Evolutionary conservation across 2,888 invertebrate genomes (phyloP), one percentile per base, ranked within the genome.

Genomic region (Xylophagus ater): DNA sequence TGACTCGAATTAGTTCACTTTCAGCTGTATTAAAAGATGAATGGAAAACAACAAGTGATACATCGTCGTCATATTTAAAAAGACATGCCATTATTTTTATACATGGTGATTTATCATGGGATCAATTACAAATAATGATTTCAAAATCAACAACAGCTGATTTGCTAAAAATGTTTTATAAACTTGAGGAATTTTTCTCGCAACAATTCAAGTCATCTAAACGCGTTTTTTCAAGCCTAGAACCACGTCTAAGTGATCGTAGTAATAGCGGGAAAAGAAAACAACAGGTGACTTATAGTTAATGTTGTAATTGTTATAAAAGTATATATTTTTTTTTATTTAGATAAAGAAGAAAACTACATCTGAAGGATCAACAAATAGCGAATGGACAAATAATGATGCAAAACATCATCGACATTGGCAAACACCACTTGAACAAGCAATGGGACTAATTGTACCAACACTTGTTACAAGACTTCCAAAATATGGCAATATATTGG

Each of bases 171-270:
- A 96, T 98, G 86, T 90, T 85, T 60, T 82, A 86, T 48, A 96
- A 96, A 58, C 71, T 98, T 23, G 92, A 93, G 53, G 93, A 96
- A 66, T 98, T 98, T 71, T 96, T 98, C 68, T 84, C 88, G 45
- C 94, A 94, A 62, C 96, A 97, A 69, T 92, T 96, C 60, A 90
- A 92, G 61, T 92, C 89, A 50, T 89, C 92, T 59, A 90, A 89
- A 60, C 73, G 93, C 3, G 92, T 90, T 4, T 87, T 94, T 59
- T 84, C 82, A 45, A 80, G 78, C 25, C 56, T 78, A 47, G 78
- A 69, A 58, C 72, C 76, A 2, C 66, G 70, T 21, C 46, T 61
- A 10, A 58, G 56, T 35, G 60, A 62, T 37, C 57, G 60, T 21
- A 56, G 53, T 15, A 56, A 56, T 1, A 64, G 63, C 49, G 58